Evolutionary conservation across 2,888 invertebrate genomes (phyloP), one percentile per base, ranked within the genome.

Genomic region (Dryocosmus kuriphilus): DNA sequence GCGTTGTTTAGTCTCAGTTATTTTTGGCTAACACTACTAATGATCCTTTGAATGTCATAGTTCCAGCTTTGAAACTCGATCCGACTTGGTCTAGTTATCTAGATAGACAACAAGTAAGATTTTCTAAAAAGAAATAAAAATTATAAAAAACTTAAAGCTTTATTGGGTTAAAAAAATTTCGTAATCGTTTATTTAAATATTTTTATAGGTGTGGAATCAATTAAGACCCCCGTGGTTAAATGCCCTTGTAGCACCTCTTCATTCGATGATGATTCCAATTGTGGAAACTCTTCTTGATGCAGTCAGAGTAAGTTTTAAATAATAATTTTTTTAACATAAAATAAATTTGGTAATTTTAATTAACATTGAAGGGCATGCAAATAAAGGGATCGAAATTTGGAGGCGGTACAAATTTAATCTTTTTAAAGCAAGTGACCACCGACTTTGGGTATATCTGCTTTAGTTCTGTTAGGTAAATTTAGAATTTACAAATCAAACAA

Each of bases 131-230:
- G 7, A 65, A n/a, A 19, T 61, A 16, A 30, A 19, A 8, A 19
- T 61, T 6, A 19, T 61, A 16, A 38, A 14, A 14, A 38, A 14
- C 4, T 4, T 38, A 16, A 5, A 41, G 6, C 16, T 16, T 16
- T 14, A 16, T 11, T 38, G 14, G 1, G 11, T 38, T 14, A 0
- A 41, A 41, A 16, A 41, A 2, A 3, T 4, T 16, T 4, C n/a
- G 5, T 16, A 41, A 5, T 16, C 4, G 1, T 41, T 41, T 16
- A 16, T 41, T 16, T 0, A 41, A 41, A 1, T 30, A 14, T 51
- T n/a, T 27, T 22, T 71, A n/a, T 81, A 96, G 96, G 94, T 97
- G 2, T 97, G 97, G 97, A 96, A 96, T 89, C 95, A 96, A 88
- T 94, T 95, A 46, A 92, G 96, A 55, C 96, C 96, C 19, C 94